phyloP scores from a whole-genome alignment of 2,888 invertebrate species.

The Drosophila sordidula region DNA sequence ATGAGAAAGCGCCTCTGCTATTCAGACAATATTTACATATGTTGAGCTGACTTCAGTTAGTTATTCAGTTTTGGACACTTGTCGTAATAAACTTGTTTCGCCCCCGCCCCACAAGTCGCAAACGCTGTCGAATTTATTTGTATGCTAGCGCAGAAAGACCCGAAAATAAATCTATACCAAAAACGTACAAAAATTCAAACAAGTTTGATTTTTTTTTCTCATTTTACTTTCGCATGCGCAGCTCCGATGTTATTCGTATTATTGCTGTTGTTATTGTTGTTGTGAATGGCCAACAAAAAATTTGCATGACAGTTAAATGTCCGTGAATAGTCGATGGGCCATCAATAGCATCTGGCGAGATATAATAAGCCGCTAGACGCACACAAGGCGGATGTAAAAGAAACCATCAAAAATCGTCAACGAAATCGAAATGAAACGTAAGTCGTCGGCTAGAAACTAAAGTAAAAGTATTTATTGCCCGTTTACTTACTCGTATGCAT shows the following conservation, averaged over 20 bases:
- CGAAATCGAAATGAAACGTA: conserved; percentile 36
- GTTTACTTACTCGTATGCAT: conserved; percentile 31
- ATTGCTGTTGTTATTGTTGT: conserved; percentile 9
- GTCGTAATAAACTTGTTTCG: conserved; percentile 67
- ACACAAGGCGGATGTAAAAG: conserved; percentile 49
- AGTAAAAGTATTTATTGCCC: conserved; percentile 37
- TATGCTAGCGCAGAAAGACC: conserved; percentile 24
- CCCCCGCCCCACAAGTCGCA: conserved; percentile 44
- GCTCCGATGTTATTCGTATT: conserved; percentile 18
- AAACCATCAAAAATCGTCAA: conserved; percentile 24
- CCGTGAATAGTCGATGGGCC: conserved; percentile 32
- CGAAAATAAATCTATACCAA: conserved; percentile 49
- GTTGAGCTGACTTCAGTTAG: conserved; percentile 54
- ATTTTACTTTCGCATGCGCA: conserved; percentile 60
- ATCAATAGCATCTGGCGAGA: conserved; percentile 42
- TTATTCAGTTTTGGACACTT: conserved; percentile 57
- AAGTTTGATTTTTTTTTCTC: conserved; percentile 35
- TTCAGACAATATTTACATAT: no score
- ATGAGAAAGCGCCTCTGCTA: no score
- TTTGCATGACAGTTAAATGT: conserved; percentile 65
- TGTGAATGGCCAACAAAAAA: conserved; percentile 37
- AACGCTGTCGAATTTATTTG: conserved; percentile 22
- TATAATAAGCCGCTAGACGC: conserved; percentile 15
- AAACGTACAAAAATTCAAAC: conserved; percentile 54
- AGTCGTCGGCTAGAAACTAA: conserved; percentile 14